Evolutionary conservation across 2,113 vertebrate genomes (phyloP).

Genomic region (Vidua chalybeata): DNA sequence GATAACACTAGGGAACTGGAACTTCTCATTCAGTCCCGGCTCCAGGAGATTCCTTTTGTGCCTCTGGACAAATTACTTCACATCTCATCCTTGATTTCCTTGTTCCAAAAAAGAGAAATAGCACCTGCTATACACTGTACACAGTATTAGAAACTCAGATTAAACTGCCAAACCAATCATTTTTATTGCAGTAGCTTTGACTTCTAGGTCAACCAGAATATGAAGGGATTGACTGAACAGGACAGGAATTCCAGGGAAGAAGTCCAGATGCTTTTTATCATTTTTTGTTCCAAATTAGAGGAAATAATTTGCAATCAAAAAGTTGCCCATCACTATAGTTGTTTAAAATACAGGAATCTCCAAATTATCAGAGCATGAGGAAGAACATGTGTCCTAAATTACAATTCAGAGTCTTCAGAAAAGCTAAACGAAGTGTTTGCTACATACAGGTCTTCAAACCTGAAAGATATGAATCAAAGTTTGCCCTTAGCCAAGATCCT

Average conservation of each 20-base stretch:
- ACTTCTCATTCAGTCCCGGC: not conserved
- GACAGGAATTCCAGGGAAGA: slow-evolving; percentile 7
- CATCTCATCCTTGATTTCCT: not conserved
- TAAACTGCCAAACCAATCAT: not conserved
- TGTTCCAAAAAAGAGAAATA: not conserved
- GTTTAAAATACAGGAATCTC: not conserved
- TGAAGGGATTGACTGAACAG: not conserved
- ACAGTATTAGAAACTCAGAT: not conserved
- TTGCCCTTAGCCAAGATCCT: slow-evolving; percentile 6
- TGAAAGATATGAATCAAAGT: slow-evolving; percentile 1
- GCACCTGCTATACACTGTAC: not conserved
- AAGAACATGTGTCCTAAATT: not conserved
- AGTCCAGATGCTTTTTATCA: not conserved
- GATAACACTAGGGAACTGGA: not conserved
- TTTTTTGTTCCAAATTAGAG: not conserved
- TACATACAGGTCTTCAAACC: slow-evolving; percentile 22
- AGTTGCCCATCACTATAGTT: not conserved
- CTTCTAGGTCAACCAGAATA: not conserved
- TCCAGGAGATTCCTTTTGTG: not conserved
- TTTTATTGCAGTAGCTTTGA: slow-evolving; percentile 26
- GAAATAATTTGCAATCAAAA: not conserved
- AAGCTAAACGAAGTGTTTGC: not conserved
- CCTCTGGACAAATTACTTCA: slow-evolving; percentile 1
- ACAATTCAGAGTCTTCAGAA: slow-evolving; percentile 15
- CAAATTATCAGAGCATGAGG: not conserved